A percentile compares a stretch with the other conserved stretches of the same genome.
Evolutionary conservation across 2,113 vertebrate genomes (phyloP).

Genomic region (Engraulis encrasicolus): DNA sequence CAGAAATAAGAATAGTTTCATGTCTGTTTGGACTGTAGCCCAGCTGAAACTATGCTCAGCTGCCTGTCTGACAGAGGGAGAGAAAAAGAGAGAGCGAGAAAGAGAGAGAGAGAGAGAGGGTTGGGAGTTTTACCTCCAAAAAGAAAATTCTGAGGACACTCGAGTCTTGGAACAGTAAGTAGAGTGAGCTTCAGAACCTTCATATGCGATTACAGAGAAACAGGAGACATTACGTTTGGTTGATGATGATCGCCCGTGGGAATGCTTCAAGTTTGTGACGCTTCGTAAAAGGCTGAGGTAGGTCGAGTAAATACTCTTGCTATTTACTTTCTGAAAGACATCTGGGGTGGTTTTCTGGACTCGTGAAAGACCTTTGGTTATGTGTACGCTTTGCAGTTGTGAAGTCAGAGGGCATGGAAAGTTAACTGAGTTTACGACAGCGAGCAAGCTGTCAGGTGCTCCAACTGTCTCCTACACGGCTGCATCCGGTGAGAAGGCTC

Average conservation of each 20-base stretch:
- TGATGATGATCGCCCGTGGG: slow-evolving; percentile 56
- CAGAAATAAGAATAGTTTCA: slow-evolving; percentile 89
- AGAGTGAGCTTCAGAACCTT: slow-evolving; percentile 50
- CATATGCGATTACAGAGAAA: background rate
- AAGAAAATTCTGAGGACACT: slow-evolving; percentile 70
- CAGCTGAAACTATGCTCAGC: slow-evolving; percentile 80
- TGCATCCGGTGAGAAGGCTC: background rate
- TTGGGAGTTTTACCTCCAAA: slow-evolving; percentile 25
- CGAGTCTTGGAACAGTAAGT: slow-evolving; percentile 65
- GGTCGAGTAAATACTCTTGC: slow-evolving; percentile 51
- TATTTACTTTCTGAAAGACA: slow-evolving; percentile 16
- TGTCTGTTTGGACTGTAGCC: slow-evolving; percentile 86
- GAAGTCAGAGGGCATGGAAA: slow-evolving; percentile 14
- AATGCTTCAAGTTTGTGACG: slow-evolving; percentile 44
- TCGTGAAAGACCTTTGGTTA: slow-evolving; percentile 6
- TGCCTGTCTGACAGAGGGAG: slow-evolving; percentile 79
- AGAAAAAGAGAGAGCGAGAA: background rate
- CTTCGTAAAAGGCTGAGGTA: slow-evolving; percentile 51
- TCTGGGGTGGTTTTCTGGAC: background rate
- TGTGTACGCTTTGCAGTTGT: background rate
- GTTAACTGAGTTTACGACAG: background rate
- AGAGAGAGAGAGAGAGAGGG: slow-evolving; percentile 19
- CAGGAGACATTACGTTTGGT: background rate
- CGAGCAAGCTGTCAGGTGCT: slow-evolving; percentile 1
- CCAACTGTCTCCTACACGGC: background rate